These are phyloP conservation scores for Corythaixoides concolor DNA, from an alignment of 2,113 vertebrate genomes.

Conservation along the genomic window DNA sequence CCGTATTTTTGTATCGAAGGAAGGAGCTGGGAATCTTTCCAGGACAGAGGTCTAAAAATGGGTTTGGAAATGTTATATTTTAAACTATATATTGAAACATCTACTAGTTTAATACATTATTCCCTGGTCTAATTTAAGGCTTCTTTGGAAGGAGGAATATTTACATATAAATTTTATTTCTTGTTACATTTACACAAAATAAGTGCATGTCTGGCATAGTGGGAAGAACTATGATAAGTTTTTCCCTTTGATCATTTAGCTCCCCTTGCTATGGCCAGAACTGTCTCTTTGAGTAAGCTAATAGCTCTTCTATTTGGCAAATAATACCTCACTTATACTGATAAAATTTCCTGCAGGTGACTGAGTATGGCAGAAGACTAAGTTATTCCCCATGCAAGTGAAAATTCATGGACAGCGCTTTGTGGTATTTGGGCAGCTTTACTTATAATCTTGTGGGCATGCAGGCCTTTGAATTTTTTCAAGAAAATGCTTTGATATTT, in stretches of 20 bases:
- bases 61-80: background rate
- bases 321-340: background rate
- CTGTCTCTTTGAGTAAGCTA: background rate
- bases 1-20: background rate
- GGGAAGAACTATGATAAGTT: background rate
- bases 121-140: background rate
- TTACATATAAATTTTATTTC: background rate
- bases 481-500: slow-evolving; percentile 38
- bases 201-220: background rate
- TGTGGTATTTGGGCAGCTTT: background rate
- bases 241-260: background rate
- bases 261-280: background rate
- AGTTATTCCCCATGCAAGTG: background rate
- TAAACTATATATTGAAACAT: background rate
- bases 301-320: background rate
- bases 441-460: background rate
- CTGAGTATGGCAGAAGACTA: background rate
- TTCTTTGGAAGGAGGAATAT: background rate
- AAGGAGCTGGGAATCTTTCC: background rate
- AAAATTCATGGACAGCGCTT: background rate
- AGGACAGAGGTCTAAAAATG: background rate
- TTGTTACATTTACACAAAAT: background rate
- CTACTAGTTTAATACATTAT: background rate
- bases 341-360: background rate
- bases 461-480: background rate